These are phyloP conservation scores for Campaea margaritaria DNA, from an alignment of 2,888 invertebrate species.

Conservation along the genomic window DNA sequence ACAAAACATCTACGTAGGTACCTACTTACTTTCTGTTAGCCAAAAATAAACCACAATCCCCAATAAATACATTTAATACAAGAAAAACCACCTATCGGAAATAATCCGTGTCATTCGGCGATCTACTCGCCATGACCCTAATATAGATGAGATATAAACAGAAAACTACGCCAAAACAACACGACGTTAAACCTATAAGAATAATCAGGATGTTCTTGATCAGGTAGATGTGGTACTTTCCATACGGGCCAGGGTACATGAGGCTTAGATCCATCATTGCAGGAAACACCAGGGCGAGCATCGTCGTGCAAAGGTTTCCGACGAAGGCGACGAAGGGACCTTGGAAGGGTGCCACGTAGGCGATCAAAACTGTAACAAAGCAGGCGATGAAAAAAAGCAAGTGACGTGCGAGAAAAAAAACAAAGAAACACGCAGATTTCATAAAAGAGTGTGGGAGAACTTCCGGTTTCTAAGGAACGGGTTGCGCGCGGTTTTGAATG, in stretches of 20 bases:
- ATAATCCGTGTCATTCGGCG: constrained; percentile 46
- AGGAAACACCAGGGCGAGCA: constrained; percentile 65
- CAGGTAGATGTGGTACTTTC: constrained; percentile 50
- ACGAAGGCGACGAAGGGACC: constrained; percentile 68
- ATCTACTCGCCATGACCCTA: constrained; percentile 45
- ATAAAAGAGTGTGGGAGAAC: too few relatives aligned
- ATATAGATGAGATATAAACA: constrained; percentile 60
- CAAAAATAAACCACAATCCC: neutral
- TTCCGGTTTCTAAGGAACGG: too few relatives aligned
- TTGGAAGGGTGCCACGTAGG: constrained; percentile 64
- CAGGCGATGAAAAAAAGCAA: too few relatives aligned
- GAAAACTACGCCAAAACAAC: constrained; percentile 52
- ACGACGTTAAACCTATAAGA: constrained; percentile 48
- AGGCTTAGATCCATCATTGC: constrained; percentile 68
- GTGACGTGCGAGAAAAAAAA: too few relatives aligned
- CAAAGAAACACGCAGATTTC: too few relatives aligned
- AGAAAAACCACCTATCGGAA: constrained; percentile 10
- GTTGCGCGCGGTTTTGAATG: too few relatives aligned
- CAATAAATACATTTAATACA: neutral
- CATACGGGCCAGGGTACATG: constrained; percentile 61
- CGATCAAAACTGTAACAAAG: constrained; percentile 61
- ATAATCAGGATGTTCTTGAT: constrained; percentile 58
- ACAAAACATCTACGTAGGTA: too few relatives aligned
- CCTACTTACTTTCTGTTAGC: too few relatives aligned
- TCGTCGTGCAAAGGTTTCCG: constrained; percentile 64